These are phyloP conservation scores for Frieseomelitta varia DNA, from an alignment of 1,140 invertebrate species.

Conservation along the genomic window DNA sequence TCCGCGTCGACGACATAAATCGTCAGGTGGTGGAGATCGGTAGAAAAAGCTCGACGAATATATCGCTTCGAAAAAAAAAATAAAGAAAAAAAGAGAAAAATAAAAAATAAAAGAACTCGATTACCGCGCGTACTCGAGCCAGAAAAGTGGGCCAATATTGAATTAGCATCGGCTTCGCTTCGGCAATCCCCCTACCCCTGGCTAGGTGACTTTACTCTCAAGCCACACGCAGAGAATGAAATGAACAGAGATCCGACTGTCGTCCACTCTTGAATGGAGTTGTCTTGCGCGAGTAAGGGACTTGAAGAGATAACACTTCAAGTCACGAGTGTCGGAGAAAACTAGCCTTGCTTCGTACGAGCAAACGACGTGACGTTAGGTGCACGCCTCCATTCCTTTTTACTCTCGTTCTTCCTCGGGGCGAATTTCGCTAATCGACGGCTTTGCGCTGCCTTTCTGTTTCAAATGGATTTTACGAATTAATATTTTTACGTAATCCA, in stretches of 20 bases:
- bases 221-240: slow-evolving; percentile 10
- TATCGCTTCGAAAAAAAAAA: not conserved
- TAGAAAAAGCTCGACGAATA: slow-evolving; percentile 10
- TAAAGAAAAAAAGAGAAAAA: too few species aligned
- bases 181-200: not conserved
- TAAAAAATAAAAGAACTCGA: slow-evolving; percentile 31
- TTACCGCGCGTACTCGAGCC: slow-evolving; percentile 43
- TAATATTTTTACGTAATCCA: too few species aligned
- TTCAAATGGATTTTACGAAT: not conserved
- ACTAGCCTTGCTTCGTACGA: not conserved
- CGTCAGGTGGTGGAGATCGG: not conserved
- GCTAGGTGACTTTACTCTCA: slow-evolving; percentile 1
- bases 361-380: not conserved
- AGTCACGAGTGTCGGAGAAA: slow-evolving; percentile 4
- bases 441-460: too few species aligned
- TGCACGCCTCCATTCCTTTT: not conserved
- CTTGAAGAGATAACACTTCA: not conserved
- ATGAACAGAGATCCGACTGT: slow-evolving; percentile 8
- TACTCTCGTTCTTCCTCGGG: not conserved
- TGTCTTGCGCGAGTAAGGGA: not conserved
- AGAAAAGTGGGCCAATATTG: slow-evolving; percentile 49
- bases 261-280: slow-evolving; percentile 33
- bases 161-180: slow-evolving; percentile 30
- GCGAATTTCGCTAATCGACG: not conserved
- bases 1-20: slow-evolving; percentile 22